These are phyloP conservation scores for Hystrix brachyura DNA, from an alignment of 2,113 vertebrate genomes.

Conservation along the genomic window DNA sequence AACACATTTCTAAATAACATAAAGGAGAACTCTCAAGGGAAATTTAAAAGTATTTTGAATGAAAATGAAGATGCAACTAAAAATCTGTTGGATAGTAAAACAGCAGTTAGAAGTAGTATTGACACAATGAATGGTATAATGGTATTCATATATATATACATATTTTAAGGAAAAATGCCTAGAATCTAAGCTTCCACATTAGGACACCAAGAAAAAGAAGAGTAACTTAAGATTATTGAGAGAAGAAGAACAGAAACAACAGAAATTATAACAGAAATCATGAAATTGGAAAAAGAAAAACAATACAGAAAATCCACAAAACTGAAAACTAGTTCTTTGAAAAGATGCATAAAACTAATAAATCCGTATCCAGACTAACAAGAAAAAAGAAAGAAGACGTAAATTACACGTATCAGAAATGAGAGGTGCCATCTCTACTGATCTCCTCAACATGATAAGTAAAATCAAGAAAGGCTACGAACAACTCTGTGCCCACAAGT, in stretches of 20 bases:
- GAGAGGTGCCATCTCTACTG: background rate
- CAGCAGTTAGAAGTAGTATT: background rate
- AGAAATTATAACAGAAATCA: slow-evolving; percentile 57
- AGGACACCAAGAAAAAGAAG: slow-evolving; percentile 5
- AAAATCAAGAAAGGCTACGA: slow-evolving; percentile 26
- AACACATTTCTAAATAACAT: slow-evolving; percentile 39
- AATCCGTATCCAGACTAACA: background rate
- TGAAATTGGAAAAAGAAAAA: slow-evolving; percentile 55
- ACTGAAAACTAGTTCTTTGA: slow-evolving; percentile 22
- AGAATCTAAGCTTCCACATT: slow-evolving; percentile 36
- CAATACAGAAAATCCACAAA: slow-evolving; percentile 42
- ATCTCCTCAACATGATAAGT: background rate
- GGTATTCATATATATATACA: background rate
- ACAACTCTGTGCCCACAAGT: background rate
- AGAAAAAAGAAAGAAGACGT: slow-evolving; percentile 23
- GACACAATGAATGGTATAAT: background rate
- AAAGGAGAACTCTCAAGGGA: slow-evolving; percentile 1
- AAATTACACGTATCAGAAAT: slow-evolving; percentile 43
- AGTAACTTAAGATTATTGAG: slow-evolving; percentile 15
- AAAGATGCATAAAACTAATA: slow-evolving; percentile 56
- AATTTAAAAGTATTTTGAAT: slow-evolving; percentile 23
- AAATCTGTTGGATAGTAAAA: slow-evolving; percentile 45
- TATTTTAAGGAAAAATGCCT: background rate
- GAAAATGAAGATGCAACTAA: slow-evolving; percentile 34
- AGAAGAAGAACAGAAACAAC: slow-evolving; percentile 20